Evolutionary conservation across 2,113 vertebrate genomes (phyloP).

Genomic region (Cercocebus atys): DNA sequence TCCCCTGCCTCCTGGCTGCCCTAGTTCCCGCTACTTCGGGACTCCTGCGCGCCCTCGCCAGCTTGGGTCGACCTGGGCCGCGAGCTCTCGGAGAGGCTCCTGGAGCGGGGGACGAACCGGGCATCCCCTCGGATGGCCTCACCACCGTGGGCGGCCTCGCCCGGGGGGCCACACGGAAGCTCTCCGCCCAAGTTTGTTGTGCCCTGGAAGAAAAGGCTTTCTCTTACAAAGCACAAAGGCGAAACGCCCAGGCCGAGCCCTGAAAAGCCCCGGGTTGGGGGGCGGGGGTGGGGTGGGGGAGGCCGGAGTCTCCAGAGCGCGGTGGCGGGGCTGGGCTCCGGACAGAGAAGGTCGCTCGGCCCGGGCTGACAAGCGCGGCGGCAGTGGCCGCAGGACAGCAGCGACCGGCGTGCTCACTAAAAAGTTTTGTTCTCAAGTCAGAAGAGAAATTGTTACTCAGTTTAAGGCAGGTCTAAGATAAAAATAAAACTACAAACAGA

Average conservation of each 20-base stretch:
- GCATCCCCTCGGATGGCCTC: conserved; percentile 57
- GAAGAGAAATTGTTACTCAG: conserved; percentile 73
- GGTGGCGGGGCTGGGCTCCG: conserved; percentile 37
- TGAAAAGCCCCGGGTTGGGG: conserved; percentile 58
- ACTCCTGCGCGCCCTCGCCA: not conserved
- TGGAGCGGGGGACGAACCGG: not conserved
- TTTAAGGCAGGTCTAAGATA: conserved; percentile 36
- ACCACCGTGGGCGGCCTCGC: conserved; percentile 70
- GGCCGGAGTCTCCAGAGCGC: conserved; percentile 47
- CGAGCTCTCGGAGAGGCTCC: not conserved
- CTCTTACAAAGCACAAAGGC: conserved; percentile 79
- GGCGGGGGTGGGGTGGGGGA: not conserved
- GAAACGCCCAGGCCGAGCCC: conserved; percentile 70
- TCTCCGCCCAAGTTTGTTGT: conserved; percentile 76
- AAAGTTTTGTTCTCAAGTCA: conserved; percentile 81
- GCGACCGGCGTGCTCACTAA: conserved; percentile 63
- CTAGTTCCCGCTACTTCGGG: not conserved
- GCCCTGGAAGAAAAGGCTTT: conserved; percentile 74
- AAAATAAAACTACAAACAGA: conserved; percentile 49
- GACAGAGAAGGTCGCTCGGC: conserved; percentile 41
- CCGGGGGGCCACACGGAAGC: conserved; percentile 75
- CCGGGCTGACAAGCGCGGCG: conserved; percentile 17
- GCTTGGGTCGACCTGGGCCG: not conserved
- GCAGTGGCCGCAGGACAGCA: conserved; percentile 24
- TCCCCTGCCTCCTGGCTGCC: conserved; percentile 20